Percentiles rank a stretch among this genome's conserved stretches.
These are phyloP conservation scores for Cotesia chilonis DNA, from an alignment of 1,140 invertebrate genomes.

Conservation along the genomic window DNA sequence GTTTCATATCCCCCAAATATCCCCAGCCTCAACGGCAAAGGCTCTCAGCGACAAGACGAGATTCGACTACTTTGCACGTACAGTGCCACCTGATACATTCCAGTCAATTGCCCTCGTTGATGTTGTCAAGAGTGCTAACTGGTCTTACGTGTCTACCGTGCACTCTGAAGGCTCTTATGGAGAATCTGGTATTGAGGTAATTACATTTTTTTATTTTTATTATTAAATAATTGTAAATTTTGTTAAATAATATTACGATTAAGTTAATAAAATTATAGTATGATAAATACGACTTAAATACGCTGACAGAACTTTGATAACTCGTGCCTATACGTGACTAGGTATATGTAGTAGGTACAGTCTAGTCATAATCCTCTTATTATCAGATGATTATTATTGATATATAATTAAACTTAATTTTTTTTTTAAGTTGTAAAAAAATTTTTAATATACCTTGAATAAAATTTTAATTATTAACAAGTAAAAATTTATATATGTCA, in stretches of 20 bases:
- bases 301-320: too few species aligned
- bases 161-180: slow-evolving; percentile 79
- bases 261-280: too few species aligned
- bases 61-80: slow-evolving; percentile 81
- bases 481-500: not conserved
- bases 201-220: not conserved
- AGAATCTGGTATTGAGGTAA: slow-evolving; percentile 66
- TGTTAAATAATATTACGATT: too few species aligned
- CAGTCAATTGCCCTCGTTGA: slow-evolving; percentile 82
- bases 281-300: too few species aligned
- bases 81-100: slow-evolving; percentile 82
- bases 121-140: slow-evolving; percentile 78
- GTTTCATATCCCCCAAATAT: slow-evolving; percentile 84
- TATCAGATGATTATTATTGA: not conserved
- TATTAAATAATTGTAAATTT: too few species aligned
- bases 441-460: too few species aligned
- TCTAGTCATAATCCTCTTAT: too few species aligned
- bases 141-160: slow-evolving; percentile 85
- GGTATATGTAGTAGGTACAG: too few species aligned
- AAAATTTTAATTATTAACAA: slow-evolving; percentile 40
- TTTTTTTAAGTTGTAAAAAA: too few species aligned
- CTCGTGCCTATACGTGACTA: too few species aligned
- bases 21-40: slow-evolving; percentile 81
- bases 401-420: not conserved
- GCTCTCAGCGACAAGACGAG: slow-evolving; percentile 81